A percentile compares a stretch with the other conserved stretches of the same genome.
These are phyloP conservation scores for Acleris sparsana DNA, from an alignment of 2,888 invertebrate genomes.

Conservation along the genomic window DNA sequence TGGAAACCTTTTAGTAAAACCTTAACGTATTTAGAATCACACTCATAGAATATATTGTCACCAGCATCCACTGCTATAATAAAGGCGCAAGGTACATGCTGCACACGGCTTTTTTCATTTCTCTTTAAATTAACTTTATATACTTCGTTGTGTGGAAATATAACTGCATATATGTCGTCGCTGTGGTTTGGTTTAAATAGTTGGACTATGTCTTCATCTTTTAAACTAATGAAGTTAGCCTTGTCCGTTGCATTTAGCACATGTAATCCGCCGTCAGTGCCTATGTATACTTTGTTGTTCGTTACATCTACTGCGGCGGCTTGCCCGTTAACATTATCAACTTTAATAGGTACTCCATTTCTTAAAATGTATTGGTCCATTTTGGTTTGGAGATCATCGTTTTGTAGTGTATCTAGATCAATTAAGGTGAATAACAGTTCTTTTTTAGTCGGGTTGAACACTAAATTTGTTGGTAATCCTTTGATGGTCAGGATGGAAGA, in stretches of 20 bases:
- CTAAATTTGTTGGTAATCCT: constrained; percentile 74
- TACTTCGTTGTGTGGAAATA: constrained; percentile 71
- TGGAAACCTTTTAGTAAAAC: constrained; percentile 69
- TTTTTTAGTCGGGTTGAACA: constrained; percentile 57
- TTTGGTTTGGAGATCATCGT: constrained; percentile 72
- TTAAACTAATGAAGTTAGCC: constrained; percentile 62
- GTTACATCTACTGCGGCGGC: constrained; percentile 66
- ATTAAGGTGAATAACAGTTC: constrained; percentile 72
- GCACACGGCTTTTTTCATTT: constrained; percentile 64
- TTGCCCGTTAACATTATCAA: constrained; percentile 70
- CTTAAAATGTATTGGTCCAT: constrained; percentile 75
- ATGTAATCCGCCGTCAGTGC: constrained; percentile 66
- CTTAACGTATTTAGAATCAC: constrained; percentile 76
- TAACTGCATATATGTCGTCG: constrained; percentile 64
- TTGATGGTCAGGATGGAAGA: constrained; percentile 64
- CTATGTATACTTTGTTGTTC: constrained; percentile 66
- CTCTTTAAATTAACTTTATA: constrained; percentile 59
- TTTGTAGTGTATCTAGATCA: constrained; percentile 67
- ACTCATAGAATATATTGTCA: constrained; percentile 73
- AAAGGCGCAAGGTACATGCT: constrained; percentile 69
- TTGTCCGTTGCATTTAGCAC: constrained; percentile 60
- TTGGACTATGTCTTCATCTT: constrained; percentile 75
- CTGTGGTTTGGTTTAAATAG: constrained; percentile 61
- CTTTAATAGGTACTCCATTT: constrained; percentile 61
- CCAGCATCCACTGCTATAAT: constrained; percentile 68